Percentiles rank a stretch among this genome's conserved stretches.
phyloP scores from a whole-genome alignment of 2,888 invertebrate genomes.

The Conomelus anceps region DNA sequence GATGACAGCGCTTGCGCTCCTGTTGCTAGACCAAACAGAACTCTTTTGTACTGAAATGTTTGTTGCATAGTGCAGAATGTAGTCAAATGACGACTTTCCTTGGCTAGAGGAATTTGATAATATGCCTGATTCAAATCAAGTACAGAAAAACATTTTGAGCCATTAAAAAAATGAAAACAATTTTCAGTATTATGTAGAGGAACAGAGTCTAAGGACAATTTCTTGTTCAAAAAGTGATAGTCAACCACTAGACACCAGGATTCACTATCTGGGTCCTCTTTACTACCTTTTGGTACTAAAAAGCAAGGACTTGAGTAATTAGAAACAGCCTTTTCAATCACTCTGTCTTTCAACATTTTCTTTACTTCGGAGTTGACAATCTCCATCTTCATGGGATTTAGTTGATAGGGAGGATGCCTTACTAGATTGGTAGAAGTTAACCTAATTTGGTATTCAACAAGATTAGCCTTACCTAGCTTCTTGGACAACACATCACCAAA shows the following conservation, averaged over 20 bases:
- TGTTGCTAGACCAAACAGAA: constrained; percentile 26
- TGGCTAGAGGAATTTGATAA: constrained; percentile 22
- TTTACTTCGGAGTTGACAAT: not conserved
- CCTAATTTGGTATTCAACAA: not conserved
- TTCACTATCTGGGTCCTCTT: constrained; percentile 24
- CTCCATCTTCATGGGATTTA: constrained; percentile 10
- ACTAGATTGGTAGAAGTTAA: not conserved
- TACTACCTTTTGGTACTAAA: constrained; percentile 23
- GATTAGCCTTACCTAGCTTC: not conserved
- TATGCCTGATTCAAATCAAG: constrained; percentile 26
- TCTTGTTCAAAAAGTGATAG: constrained; percentile 22
- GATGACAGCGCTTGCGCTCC: constrained; percentile 24
- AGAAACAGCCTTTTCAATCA: constrained; percentile 18
- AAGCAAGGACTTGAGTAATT: constrained; percentile 30
- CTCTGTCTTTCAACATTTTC: not conserved
- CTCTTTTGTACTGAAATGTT: constrained; percentile 19
- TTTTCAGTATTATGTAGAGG: constrained; percentile 19
- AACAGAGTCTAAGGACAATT: not conserved
- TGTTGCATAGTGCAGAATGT: constrained; percentile 21
- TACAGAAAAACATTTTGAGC: constrained; percentile 17
- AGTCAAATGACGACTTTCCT: constrained; percentile 11
- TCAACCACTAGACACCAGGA: constrained; percentile 29
- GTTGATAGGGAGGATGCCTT: not conserved
- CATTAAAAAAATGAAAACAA: constrained; percentile 13
- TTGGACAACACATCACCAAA: not conserved